Conservation (phyloP, 2,888 invertebrate genomes). For the Sinodicranocentrus sp. region DNA sequence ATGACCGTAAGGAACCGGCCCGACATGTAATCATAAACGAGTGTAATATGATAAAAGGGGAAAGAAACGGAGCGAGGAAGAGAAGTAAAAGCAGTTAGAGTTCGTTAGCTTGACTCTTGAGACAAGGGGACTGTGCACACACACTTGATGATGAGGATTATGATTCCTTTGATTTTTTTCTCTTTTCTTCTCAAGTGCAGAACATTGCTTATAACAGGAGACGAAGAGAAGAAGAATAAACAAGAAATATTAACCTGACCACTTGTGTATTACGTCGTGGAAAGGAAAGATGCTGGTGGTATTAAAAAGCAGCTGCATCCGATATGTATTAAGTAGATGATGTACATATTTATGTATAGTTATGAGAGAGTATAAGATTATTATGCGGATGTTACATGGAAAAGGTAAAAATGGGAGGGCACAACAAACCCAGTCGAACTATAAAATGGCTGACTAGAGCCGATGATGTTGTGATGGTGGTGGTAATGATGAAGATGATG, state of each 20-base stretch:
- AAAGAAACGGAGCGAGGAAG: slow-evolving; percentile 1
- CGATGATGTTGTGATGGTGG: slow-evolving; percentile 3
- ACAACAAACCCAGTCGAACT: not conserved
- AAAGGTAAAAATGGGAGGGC: slow-evolving; percentile 40
- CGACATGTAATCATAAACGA: not conserved
- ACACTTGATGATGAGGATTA: slow-evolving; percentile 14
- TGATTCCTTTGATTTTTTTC: not conserved
- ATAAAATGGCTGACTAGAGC: slow-evolving; percentile 22
- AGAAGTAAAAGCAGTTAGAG: slow-evolving; percentile 12
- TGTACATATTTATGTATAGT: not conserved
- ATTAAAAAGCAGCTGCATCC: not conserved
- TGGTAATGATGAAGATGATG: slow-evolving; percentile 34
- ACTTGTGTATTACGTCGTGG: not conserved
- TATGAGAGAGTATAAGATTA: too few relatives aligned
- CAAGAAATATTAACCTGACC: slow-evolving; percentile 30
- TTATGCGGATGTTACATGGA: slow-evolving; percentile 25
- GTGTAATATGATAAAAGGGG: slow-evolving; percentile 13
- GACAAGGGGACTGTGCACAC: slow-evolving; percentile 16
- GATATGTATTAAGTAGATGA: not conserved
- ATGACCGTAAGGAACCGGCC: slow-evolving; percentile 32
- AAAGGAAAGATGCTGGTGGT: not conserved
- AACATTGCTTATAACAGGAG: slow-evolving; percentile 23
- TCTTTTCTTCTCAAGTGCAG: slow-evolving; percentile 24
- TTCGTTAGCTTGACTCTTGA: slow-evolving; percentile 35
- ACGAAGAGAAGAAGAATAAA: too few relatives aligned